Evolutionary conservation across 2,888 invertebrate genomes (phyloP), one percentile per base, ranked within the genome.

Genomic region (Portevinia maculata): DNA sequence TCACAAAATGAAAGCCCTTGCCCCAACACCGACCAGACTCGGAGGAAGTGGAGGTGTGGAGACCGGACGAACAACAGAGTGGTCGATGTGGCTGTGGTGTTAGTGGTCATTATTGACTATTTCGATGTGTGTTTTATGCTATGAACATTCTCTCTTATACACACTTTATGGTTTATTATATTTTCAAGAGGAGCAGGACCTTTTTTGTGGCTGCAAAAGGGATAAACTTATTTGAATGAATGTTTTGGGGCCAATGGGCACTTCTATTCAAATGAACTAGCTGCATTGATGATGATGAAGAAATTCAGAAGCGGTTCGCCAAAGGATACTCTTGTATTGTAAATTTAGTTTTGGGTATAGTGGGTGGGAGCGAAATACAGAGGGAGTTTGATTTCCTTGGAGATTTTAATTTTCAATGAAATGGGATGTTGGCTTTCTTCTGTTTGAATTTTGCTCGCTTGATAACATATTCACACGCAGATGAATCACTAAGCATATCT

Each of bases 91-190:
- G 67, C 59, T 30, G 24, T 60, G 67, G 60, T 60, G 78, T 62
- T 78, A 67, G 83, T 83, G 83, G 83, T 83, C 78, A 71, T 67
- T 67, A 76, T 83, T 71, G 81, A 81, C 81, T 76, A 81, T 76
- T 76, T 76, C 71, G 65, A 83, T 81, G 75, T 81, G 79, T 75
- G 79, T 69, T 81, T 81, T 75, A 74, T 81, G 67, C 78, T 73
- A 53, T 59, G 57, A 62, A 69, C 48, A 62, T 46, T 50, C 57
- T 65, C 78, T 41, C 44, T 79, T 71, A 44, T 21, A 65, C 60
- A 70, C 67, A 71, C 71, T 78, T 67, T 71, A 60, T 65, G 73
- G 78, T 67, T 83, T 83, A 78, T 71, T 71, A 64, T 55, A 75
- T 78, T 73, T 67, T 62, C 52, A 44, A 73, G 64, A 60, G 48